Conservation (phyloP, 2,888 invertebrate species). For the Lydus trimaculatus region DNA sequence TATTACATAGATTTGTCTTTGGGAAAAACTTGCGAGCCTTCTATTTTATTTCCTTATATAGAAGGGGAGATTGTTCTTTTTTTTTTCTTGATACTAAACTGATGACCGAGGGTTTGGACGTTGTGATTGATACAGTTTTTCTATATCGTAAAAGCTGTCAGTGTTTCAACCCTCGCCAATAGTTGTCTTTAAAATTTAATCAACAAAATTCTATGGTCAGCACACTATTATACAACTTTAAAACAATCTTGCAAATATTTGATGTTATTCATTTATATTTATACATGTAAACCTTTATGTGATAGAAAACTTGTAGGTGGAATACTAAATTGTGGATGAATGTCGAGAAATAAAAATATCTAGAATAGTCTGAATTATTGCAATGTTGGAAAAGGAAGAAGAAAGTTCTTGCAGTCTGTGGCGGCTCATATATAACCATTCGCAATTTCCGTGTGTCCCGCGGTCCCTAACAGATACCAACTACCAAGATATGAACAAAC, state of each 20-base stretch:
- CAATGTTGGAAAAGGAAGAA: conserved; percentile 11
- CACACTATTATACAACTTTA: background rate
- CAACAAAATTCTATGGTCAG: background rate
- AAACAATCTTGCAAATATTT: background rate
- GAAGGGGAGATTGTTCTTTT: conserved; percentile 31
- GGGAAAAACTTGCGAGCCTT: conserved; percentile 33
- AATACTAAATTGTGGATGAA: conserved; percentile 5
- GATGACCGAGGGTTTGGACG: conserved; percentile 43
- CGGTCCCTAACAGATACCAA: conserved; percentile 33
- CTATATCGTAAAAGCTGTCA: conserved; percentile 48
- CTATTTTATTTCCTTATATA: conserved; percentile 6
- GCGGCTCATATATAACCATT: conserved; percentile 49
- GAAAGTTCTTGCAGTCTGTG: conserved; percentile 24
- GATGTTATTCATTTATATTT: background rate
- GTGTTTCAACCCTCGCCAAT: background rate
- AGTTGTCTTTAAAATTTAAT: conserved; percentile 2
- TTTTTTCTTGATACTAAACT: conserved; percentile 48
- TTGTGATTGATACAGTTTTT: conserved; percentile 55
- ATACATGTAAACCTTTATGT: no score
- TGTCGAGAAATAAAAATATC: conserved; percentile 8
- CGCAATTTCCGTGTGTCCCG: conserved; percentile 50
- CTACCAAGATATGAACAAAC: conserved; percentile 37
- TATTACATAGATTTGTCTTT: conserved; percentile 55
- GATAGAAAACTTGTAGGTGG: background rate
- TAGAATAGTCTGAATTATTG: conserved; percentile 19